Conservation (phyloP, 2,888 invertebrate genomes). For the Ditylenchus weischeri region DNA sequence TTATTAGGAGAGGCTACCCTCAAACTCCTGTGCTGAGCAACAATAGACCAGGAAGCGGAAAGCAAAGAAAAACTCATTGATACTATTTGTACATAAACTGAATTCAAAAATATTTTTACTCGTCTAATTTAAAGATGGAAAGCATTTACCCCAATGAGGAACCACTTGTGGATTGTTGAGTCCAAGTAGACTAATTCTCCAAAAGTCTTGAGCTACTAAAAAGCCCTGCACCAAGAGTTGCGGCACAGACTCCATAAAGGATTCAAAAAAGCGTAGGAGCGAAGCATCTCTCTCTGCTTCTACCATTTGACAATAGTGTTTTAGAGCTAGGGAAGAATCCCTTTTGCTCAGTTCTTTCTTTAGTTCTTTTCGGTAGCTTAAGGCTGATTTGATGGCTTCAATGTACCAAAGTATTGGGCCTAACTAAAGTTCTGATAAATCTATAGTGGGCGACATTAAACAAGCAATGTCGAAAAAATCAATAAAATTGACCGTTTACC, state of each 20-base stretch:
- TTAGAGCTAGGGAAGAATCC: neutral
- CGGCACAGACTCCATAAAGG: slow-evolving; percentile 47
- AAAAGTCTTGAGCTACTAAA: slow-evolving; percentile 32
- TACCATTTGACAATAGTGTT: slow-evolving; percentile 27
- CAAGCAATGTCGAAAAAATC: too few species aligned
- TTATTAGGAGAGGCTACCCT: slow-evolving; percentile 44
- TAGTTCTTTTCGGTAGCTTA: slow-evolving; percentile 9
- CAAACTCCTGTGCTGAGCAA: slow-evolving; percentile 46
- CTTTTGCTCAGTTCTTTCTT: neutral
- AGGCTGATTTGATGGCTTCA: slow-evolving; percentile 36
- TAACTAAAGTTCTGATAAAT: slow-evolving; percentile 27
- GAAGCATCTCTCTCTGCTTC: slow-evolving; percentile 49
- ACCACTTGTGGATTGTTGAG: neutral
- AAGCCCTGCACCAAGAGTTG: slow-evolving; percentile 48
- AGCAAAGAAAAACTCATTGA: slow-evolving; percentile 42
- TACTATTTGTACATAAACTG: slow-evolving; percentile 35
- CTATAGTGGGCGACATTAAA: neutral
- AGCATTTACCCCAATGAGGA: neutral
- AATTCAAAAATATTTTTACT: slow-evolving; percentile 5
- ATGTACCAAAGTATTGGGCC: slow-evolving; percentile 45
- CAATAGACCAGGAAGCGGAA: slow-evolving; percentile 45
- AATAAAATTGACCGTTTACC: too few species aligned
- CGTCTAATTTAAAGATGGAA: neutral
- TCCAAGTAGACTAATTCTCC: neutral
- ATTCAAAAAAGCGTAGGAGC: slow-evolving; percentile 42